phyloP scores from a whole-genome alignment of 2,113 vertebrate species.

The Notechis scutatus region DNA sequence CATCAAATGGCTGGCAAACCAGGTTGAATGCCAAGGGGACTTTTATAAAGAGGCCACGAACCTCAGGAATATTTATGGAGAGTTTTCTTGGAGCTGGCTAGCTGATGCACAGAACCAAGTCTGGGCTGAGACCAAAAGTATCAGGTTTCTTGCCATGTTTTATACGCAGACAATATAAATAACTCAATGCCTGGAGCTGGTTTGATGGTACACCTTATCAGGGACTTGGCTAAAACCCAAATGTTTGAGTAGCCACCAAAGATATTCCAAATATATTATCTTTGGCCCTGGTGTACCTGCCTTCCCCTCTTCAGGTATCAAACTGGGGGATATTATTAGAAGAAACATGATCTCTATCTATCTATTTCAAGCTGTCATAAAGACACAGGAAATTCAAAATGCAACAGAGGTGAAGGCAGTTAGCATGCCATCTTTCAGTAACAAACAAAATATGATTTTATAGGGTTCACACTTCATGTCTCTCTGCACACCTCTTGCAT shows the following conservation, averaged over 20 bases:
- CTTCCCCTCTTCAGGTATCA: not conserved
- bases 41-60: not conserved
- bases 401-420: not conserved
- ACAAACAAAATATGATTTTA: not conserved
- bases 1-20: not conserved
- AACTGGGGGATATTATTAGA: not conserved
- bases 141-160: not conserved
- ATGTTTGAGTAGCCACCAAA: not conserved
- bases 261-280: not conserved
- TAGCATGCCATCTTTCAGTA: not conserved
- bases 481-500: not conserved
- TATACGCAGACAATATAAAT: not conserved
- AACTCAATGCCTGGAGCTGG: not conserved
- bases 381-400: not conserved
- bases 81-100: not conserved
- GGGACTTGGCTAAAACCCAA: not conserved
- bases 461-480: not conserved
- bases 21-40: not conserved
- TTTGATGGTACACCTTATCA: not conserved
- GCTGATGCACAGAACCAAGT: not conserved
- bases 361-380: not conserved
- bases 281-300: not conserved
- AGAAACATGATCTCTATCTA: not conserved
- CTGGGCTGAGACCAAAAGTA: not conserved
- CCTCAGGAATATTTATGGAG: not conserved